phyloP scores from a whole-genome alignment of 2,888 invertebrate genomes.

The Rhagophthalmus giganteus region DNA sequence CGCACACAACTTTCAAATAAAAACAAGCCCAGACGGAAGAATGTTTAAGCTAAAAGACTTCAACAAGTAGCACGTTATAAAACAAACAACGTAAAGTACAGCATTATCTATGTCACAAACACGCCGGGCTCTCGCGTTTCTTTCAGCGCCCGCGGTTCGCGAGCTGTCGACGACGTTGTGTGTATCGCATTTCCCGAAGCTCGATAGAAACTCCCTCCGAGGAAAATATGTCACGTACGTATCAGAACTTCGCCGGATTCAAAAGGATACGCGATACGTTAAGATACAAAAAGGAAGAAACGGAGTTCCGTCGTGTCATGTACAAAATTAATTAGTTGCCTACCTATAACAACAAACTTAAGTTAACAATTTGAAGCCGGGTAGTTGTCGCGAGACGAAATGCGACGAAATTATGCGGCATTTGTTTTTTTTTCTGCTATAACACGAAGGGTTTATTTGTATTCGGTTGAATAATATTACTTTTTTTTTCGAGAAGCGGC shows the following conservation, averaged over 20 bases:
- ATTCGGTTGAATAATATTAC: background rate
- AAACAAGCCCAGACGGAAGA: constrained; percentile 23
- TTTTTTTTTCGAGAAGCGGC: background rate
- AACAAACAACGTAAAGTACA: constrained; percentile 24
- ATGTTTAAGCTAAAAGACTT: constrained; percentile 21
- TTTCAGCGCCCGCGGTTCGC: constrained; percentile 29
- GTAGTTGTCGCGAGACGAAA: background rate
- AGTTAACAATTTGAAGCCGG: background rate
- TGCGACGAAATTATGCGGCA: background rate
- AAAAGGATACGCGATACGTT: constrained; percentile 35
- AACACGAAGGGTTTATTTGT: background rate
- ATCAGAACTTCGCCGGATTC: constrained; percentile 35
- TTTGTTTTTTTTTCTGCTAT: background rate
- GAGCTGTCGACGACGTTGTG: constrained; percentile 24
- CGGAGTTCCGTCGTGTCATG: constrained; percentile 19
- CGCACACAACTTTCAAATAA: constrained; percentile 18
- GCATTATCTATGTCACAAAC: constrained; percentile 36
- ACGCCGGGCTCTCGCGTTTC: constrained; percentile 32
- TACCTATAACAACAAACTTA: background rate
- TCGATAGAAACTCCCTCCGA: constrained; percentile 31
- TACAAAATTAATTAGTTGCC: constrained; percentile 20
- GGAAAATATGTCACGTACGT: constrained; percentile 40
- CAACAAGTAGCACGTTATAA: constrained; percentile 30
- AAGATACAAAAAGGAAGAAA: constrained; percentile 14
- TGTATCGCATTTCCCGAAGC: constrained; percentile 28